Evolutionary conservation across 2,113 vertebrate genomes (phyloP).

Genomic region (Brachyhypopomus gauderio): DNA sequence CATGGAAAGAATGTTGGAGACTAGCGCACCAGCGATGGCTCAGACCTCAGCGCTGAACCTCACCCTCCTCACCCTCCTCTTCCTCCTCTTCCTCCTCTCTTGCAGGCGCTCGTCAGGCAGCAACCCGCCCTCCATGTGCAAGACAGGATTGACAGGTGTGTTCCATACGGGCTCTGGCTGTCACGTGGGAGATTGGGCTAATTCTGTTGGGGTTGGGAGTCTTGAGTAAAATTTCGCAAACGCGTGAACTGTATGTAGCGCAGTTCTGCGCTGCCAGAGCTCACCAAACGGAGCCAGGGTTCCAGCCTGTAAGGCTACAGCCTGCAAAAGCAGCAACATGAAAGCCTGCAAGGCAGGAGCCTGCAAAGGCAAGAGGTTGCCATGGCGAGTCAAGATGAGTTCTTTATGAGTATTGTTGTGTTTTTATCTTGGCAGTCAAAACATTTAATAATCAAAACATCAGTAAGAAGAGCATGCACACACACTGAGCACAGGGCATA

Average conservation of each 20-base stretch:
- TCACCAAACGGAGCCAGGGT: not conserved
- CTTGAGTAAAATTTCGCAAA: conserved; percentile 6
- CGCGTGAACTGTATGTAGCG: not conserved
- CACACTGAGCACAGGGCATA: too few species aligned
- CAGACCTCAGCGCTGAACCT: not conserved
- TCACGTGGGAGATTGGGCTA: not conserved
- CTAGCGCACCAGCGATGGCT: not conserved
- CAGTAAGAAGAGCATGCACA: too few species aligned
- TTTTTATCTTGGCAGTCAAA: not conserved
- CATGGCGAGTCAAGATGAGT: not conserved
- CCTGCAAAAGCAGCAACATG: too few species aligned
- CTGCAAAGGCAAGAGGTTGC: conserved; percentile 17
- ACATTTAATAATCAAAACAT: not conserved
- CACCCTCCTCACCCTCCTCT: not conserved
- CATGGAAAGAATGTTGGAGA: conserved; percentile 3
- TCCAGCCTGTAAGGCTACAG: not conserved
- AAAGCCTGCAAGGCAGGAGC: too few species aligned
- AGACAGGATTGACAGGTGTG: conserved; percentile 79
- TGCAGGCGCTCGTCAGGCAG: conserved; percentile 71
- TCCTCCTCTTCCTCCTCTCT: conserved; percentile 28
- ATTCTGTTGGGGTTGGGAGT: not conserved
- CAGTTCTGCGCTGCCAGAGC: not conserved
- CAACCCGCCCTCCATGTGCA: conserved; percentile 72
- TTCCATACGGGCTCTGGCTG: conserved; percentile 19
- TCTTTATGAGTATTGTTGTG: not conserved